These are phyloP conservation scores for Lasioglossum morio DNA, from an alignment of 2,888 invertebrate genomes.

Conservation along the genomic window DNA sequence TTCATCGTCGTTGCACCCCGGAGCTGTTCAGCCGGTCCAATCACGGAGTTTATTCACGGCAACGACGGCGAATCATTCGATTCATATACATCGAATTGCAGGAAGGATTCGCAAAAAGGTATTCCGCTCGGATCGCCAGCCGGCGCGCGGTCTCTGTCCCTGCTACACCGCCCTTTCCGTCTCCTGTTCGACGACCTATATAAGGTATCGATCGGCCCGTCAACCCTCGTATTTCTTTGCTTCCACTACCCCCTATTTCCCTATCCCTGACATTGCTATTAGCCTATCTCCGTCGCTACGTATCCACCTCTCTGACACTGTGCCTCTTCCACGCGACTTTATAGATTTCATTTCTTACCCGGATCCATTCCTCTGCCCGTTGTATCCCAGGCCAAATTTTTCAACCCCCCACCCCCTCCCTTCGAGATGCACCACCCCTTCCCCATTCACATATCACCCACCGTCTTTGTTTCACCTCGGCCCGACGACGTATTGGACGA, in stretches of 20 bases:
- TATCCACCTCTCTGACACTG: conserved; percentile 40
- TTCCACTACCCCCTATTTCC: conserved; percentile 43
- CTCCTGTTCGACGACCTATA: conserved; percentile 44
- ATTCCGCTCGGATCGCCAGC: conserved; percentile 38
- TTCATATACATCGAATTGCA: conserved; percentile 25
- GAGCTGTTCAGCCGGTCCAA: conserved; percentile 27
- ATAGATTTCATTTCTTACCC: conserved; percentile 58
- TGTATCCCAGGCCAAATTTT: conserved; percentile 45
- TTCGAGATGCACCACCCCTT: not conserved
- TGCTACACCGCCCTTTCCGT: not conserved
- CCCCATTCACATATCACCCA: not conserved
- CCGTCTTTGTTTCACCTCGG: conserved; percentile 29
- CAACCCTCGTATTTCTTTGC: conserved; percentile 61
- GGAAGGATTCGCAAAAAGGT: conserved; percentile 30
- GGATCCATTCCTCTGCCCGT: conserved; percentile 29
- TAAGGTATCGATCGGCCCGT: conserved; percentile 57
- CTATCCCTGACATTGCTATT: conserved; percentile 61
- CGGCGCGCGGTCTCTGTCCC: not conserved
- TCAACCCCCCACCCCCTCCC: too few relatives aligned
- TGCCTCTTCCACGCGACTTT: conserved; percentile 41
- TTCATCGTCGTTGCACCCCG: not conserved
- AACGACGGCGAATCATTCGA: conserved; percentile 28
- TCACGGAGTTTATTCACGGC: conserved; percentile 24
- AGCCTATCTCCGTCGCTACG: conserved; percentile 51
- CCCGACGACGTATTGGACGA: conserved; percentile 19